phyloP scores from a whole-genome alignment of 2,797 vertebrate genomes.

The Glyptemys insculpta region DNA sequence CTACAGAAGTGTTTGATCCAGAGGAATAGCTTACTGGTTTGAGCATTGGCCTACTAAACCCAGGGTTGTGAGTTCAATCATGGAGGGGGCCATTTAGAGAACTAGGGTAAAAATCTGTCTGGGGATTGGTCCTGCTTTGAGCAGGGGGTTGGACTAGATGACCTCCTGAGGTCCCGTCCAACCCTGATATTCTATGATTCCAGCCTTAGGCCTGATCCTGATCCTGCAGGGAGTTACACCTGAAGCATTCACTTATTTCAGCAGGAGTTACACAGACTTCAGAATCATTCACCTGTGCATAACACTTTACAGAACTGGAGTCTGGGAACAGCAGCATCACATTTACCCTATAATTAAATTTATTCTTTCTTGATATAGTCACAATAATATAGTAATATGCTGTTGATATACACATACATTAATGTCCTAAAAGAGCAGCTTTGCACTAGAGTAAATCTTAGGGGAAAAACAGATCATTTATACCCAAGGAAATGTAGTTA shows the following conservation, averaged over 20 bases:
- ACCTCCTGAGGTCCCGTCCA: no score
- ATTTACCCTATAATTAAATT: not conserved
- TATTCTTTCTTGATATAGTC: not conserved
- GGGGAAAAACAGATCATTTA: not conserved
- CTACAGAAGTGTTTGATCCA: not conserved
- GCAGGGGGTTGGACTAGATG: no score
- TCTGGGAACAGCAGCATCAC: no score
- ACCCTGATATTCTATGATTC: not conserved
- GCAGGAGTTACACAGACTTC: not conserved
- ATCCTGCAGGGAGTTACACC: not conserved
- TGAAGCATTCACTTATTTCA: not conserved
- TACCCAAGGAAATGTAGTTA: not conserved
- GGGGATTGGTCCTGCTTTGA: no score
- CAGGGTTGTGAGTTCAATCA: no score
- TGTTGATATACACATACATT: not conserved
- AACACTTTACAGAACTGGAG: not conserved
- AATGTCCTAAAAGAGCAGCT: not conserved
- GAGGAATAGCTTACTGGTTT: no score
- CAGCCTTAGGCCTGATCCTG: not conserved
- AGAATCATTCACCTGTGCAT: not conserved
- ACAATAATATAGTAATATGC: not conserved
- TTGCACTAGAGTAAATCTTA: not conserved
- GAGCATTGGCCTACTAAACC: no score
- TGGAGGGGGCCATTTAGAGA: no score
- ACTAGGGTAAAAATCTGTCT: no score